phyloP scores from a whole-genome alignment of 2,888 invertebrate genomes.

The Oscheius sp. region DNA sequence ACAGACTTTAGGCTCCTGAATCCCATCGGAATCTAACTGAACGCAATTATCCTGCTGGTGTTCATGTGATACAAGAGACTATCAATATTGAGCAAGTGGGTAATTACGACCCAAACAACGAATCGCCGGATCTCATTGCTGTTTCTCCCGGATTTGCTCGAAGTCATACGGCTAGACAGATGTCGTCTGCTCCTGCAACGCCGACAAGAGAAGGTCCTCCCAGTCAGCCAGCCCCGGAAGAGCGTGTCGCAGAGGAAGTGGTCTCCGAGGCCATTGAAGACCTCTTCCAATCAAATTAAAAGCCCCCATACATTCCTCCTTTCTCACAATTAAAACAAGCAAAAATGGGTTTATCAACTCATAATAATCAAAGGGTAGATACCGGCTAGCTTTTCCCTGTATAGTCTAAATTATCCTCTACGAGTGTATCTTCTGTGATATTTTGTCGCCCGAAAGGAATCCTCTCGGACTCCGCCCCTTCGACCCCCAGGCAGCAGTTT shows the following conservation, averaged over 20 bases:
- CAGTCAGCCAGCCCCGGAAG: conserved; percentile 30
- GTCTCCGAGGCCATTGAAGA: conserved; percentile 51
- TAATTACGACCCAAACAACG: too few species aligned
- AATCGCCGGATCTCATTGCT: too few species aligned
- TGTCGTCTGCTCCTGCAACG: background rate
- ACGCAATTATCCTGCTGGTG: background rate
- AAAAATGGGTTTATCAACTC: too few species aligned
- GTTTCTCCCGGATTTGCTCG: background rate
- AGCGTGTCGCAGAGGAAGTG: conserved; percentile 47
- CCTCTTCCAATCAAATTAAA: conserved; percentile 27
- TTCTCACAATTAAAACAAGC: background rate
- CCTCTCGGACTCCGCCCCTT: conserved; percentile 10
- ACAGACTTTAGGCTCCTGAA: background rate
- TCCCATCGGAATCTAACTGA: background rate
- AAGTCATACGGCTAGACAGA: background rate
- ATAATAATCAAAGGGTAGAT: conserved; percentile 17
- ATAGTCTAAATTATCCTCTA: background rate
- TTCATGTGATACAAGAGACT: background rate
- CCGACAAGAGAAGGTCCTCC: background rate
- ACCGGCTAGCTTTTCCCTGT: background rate
- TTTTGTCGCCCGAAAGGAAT: background rate
- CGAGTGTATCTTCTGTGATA: conserved; percentile 22
- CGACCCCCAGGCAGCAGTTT: background rate
- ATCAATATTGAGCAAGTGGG: background rate
- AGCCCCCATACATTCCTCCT: background rate